Conservation (phyloP, 1,140 invertebrate genomes). For the Himalopsyche phryganea region DNA sequence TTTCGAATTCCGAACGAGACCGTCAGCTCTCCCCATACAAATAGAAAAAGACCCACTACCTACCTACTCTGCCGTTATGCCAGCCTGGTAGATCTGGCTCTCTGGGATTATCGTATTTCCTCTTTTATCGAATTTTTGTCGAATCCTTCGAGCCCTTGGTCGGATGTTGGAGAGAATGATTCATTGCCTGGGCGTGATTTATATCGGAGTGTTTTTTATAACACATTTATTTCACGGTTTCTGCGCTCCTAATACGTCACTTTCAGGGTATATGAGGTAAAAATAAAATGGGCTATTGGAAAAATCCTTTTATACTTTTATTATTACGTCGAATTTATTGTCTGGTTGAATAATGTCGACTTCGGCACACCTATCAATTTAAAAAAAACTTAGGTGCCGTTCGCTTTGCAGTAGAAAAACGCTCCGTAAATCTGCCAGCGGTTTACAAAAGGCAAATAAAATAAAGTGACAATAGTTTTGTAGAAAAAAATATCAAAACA, state of each 20-base stretch:
- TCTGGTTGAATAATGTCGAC: not conserved
- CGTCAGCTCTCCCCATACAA: constrained; percentile 5
- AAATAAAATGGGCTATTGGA: constrained; percentile 18
- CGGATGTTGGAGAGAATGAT: constrained; percentile 26
- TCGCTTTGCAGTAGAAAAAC: no score
- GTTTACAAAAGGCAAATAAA: no score
- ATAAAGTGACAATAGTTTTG: no score
- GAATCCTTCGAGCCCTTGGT: constrained; percentile 19
- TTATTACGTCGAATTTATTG: constrained; percentile 14
- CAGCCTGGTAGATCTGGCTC: constrained; percentile 12
- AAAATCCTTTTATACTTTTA: constrained; percentile 17
- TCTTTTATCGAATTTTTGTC: constrained; percentile 30
- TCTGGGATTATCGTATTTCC: constrained; percentile 29
- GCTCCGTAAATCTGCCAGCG: no score
- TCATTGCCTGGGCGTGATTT: constrained; percentile 25
- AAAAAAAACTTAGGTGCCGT: no score
- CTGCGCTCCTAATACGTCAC: constrained; percentile 26
- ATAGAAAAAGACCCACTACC: constrained; percentile 26
- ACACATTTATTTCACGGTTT: constrained; percentile 30
- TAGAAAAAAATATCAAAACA: no score
- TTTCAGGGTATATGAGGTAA: constrained; percentile 17
- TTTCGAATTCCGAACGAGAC: constrained; percentile 10
- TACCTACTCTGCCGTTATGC: constrained; percentile 13
- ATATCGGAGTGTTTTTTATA: constrained; percentile 29
- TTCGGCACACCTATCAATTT: no score